Base-by-base conservation (phyloP, 2,113 vertebrate genomes). In the Cololabis saira region DNA sequence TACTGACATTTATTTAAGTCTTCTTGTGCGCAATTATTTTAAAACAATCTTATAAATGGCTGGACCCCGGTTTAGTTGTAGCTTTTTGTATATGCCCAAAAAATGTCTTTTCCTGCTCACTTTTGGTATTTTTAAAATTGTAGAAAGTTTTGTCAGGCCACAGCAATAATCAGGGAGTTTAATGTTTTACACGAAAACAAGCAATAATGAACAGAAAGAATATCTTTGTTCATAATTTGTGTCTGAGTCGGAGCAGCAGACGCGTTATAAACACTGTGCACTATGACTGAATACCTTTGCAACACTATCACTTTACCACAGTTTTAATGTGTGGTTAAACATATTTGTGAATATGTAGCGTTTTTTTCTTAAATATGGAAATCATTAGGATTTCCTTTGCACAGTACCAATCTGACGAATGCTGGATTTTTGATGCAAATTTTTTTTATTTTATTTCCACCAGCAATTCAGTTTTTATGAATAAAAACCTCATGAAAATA, bases 81-180 rank as follows among this genome's bases (percentile, higher is more conserved):
- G 65, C 40, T 14, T 24, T 65, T 54, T 17, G 17, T 52, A 21
- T 24, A 12, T 12, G 48, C 42, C 16, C 13, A 45, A 9, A 44
- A 72, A 61, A 40, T 0, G 22, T 68, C 41, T n/a, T 30, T 55
- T 58, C 33, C 59, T 15, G 47, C 37, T 74, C 54, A 4, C 19
- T 45, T 42, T 14, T 16, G 1, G 14, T 30, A 11, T 58, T 63
- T 74, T 67, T 50, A 27, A 22, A 56, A 55, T 56, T 24, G 9
- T 33, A 19, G 42, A 48, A 54, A 30, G 30, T 30, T 3, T 76
- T 18, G 1, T 62, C 0, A n/a, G 49, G 13, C 30, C 59, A 1
- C 27, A 37, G 21, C 12, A 37, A 66, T 59, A 76, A 70, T 85
- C 82, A 85, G 83, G 83, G 75, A 82, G 21, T 75, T 70, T 55